These are phyloP conservation scores for Nicator chloris DNA, from an alignment of 2,113 vertebrate species.

Conservation along the genomic window DNA sequence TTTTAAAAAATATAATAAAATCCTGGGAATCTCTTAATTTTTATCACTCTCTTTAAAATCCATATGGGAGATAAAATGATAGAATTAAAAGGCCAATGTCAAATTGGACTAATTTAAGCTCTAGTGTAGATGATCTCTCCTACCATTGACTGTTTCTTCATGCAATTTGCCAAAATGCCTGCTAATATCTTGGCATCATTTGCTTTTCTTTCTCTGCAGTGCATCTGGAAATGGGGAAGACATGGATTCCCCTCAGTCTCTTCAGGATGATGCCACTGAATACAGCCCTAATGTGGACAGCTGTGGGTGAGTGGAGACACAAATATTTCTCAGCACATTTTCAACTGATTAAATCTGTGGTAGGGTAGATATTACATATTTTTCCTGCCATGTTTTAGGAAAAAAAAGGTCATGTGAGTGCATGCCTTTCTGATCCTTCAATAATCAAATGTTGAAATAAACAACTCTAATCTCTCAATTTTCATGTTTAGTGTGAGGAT, in stretches of 20 bases:
- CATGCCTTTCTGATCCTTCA: neutral
- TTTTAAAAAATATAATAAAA: neutral
- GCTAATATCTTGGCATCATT: neutral
- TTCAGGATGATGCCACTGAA: slow-evolving; percentile 75
- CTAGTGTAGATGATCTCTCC: neutral
- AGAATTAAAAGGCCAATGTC: neutral
- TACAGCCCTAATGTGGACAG: slow-evolving; percentile 72
- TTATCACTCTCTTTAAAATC: neutral
- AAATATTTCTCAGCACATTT: neutral
- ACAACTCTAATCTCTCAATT: neutral
- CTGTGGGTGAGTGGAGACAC: slow-evolving; percentile 56
- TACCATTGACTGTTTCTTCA: neutral
- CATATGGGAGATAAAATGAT: neutral
- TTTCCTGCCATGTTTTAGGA: neutral
- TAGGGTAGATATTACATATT: neutral
- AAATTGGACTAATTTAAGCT: neutral
- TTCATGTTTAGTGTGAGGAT: neutral
- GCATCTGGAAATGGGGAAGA: slow-evolving; percentile 74
- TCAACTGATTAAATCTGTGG: neutral
- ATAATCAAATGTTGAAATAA: neutral
- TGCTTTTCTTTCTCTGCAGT: neutral
- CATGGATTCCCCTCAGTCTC: slow-evolving; percentile 80
- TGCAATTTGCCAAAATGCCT: neutral
- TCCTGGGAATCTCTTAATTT: neutral
- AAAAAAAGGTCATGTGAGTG: neutral